A percentile compares a stretch with the other conserved stretches of the same genome.
These are phyloP conservation scores for Homarus americanus DNA, from an alignment of 1,140 invertebrate genomes.

Conservation along the genomic window DNA sequence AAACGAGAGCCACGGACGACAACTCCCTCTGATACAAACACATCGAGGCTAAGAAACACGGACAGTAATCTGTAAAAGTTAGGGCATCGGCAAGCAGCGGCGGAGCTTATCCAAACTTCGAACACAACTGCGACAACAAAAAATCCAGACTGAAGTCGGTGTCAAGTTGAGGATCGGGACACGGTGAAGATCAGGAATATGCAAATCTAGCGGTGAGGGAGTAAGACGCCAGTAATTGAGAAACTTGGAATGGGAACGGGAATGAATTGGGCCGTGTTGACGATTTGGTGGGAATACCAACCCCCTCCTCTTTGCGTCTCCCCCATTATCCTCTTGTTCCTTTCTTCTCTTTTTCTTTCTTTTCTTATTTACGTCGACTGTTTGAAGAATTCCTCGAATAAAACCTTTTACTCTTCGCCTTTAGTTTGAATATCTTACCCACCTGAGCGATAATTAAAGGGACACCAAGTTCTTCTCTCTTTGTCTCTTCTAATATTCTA, in stretches of 20 bases:
- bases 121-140: constrained; percentile 30
- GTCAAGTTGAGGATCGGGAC: constrained; percentile 59
- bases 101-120: constrained; percentile 15
- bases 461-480: too few relatives aligned
- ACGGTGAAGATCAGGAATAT: constrained; percentile 68
- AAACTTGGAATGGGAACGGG: constrained; percentile 72
- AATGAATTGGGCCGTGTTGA: constrained; percentile 72
- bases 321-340: not conserved
- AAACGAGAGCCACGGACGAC: not conserved
- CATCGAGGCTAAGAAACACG: not conserved
- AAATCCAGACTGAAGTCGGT: constrained; percentile 56
- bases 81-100: not conserved
- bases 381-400: too few relatives aligned
- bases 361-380: not conserved
- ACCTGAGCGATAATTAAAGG: too few relatives aligned
- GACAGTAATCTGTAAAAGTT: not conserved
- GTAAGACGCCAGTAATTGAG: constrained; percentile 71
- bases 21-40: not conserved
- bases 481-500: too few relatives aligned
- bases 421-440: too few relatives aligned
- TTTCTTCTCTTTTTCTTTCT: not conserved
- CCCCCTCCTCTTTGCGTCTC: not conserved
- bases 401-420: too few relatives aligned
- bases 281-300: constrained; percentile 63
- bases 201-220: constrained; percentile 71